Base-by-base conservation (phyloP, 2,797 vertebrate species). In the Sebastes cheni region DNA sequence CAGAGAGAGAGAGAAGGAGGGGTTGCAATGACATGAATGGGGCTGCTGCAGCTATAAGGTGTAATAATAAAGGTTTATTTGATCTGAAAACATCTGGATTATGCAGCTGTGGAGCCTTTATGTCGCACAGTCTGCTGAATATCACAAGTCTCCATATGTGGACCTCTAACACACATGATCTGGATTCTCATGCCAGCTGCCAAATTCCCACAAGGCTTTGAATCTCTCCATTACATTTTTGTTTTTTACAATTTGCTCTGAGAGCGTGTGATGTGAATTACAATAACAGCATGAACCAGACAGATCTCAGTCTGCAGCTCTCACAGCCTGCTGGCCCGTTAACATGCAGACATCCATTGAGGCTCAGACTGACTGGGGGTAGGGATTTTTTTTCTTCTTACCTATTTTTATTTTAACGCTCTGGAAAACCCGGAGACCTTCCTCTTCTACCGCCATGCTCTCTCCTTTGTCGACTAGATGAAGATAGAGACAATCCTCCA, bases 361-460 rank as follows among this genome's bases (percentile, higher is more conserved):
- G 79, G 83, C 86, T 82, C 88, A 74, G 74, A 82, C 88, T 85
- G 88, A 82, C 88, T 85, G 88, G 88, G 91, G 91, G 81, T 67
- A 81, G 86, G 85, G 90, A 84, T 86, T 90, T 46, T 66, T 82
- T 27, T 84, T 83, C 72, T 69, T 76, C 96, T 96, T 95, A 98
- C 98, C 98, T 92, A 99, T 99, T 95, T 99, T 99, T 92, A 99
- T 98, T 96, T 96, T 97, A 91, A 99, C 98, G 95, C 98, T 99
- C 95, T 99, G 98, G 88, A 99, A 99, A 81, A 99, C 97, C 85
- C 97, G 97, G 23, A 99, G 97, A 89, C 98, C 98, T 96, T 98
- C 98, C 92, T 98, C 98, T 93, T 98, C 98, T 88, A 98, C 97
- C 95, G 97, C 98, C 98, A 99, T 99, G 90, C 95, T 96, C 77